Evolutionary conservation across 2,888 invertebrate genomes (phyloP), one percentile per base, ranked within the genome.

Genomic region (Troilus luridus): DNA sequence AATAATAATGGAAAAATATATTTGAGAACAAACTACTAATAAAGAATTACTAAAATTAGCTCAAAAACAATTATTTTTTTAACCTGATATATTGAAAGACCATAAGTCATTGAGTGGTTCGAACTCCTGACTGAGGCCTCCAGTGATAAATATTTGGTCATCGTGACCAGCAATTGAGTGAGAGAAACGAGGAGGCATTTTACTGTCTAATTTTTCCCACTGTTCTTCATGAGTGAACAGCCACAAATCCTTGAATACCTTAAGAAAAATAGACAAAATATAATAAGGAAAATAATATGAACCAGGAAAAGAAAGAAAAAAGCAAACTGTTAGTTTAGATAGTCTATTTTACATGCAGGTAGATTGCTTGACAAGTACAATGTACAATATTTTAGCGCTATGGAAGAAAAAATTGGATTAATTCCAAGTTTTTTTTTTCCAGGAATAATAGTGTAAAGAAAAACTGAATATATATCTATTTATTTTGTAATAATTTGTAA

Each of bases 51-150:
- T 3, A 41, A 41, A 27, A 41, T 27, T 27, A 27, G 19, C 27
- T 27, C 5, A 19, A 19, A 88, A 88, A 88, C 10, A 88, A 58
- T 3, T 14, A 1, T 41, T 21, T 58, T 59, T 12, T 56, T 58
- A 12, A 89, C 90, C 88, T 67, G 85, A 60, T 21, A 91, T 27
- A 88, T 91, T 62, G 41, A 85, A 88, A 88, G 54, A 54, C 92
- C 92, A 92, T 24, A 91, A 67, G 62, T 92, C 92, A 17, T 81
- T 64, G 64, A 92, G 62, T 41, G 88, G 88, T 58, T 90, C 88
- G 54, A 90, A 90, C 17, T 64, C 88, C 21, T 41, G 64, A n/a
- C 72, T 77, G 27, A 92, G 62, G 1, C 92, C 92, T 59, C 92
- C 91, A 14, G 56, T 64, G 58, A 92, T 90, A 60, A 89, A 91